phyloP scores from a whole-genome alignment of 2,888 invertebrate genomes.

The Andrena chrysosceles region DNA sequence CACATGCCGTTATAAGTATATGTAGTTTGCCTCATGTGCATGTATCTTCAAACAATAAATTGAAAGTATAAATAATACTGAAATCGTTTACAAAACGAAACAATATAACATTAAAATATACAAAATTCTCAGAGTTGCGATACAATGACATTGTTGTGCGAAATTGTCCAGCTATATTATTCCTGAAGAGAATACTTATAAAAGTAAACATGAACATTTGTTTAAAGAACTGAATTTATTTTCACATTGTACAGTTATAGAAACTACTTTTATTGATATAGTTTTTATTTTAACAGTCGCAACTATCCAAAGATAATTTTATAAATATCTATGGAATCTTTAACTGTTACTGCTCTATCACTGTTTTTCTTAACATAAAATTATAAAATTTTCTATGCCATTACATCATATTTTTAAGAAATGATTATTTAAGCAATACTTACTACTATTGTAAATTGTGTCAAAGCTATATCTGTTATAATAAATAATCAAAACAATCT shows the following conservation, averaged over 20 bases:
- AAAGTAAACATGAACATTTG: constrained; percentile 45
- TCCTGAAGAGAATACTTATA: constrained; percentile 22
- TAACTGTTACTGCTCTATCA: constrained; percentile 64
- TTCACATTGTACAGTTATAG: constrained; percentile 49
- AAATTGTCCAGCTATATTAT: constrained; percentile 32
- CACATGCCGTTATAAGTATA: constrained; percentile 67
- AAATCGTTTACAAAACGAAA: constrained; percentile 49
- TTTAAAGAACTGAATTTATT: constrained; percentile 58
- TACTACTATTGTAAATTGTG: constrained; percentile 80
- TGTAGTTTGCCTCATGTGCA: constrained; percentile 80
- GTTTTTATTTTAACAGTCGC: constrained; percentile 54
- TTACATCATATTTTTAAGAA: constrained; percentile 71
- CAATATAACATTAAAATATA: constrained; percentile 37
- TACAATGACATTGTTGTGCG: constrained; percentile 24
- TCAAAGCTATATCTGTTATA: constrained; percentile 74
- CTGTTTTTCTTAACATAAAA: constrained; percentile 43
- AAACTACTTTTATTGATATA: constrained; percentile 49
- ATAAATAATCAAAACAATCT: constrained; percentile 47
- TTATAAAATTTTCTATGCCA: constrained; percentile 67
- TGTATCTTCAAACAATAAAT: constrained; percentile 79
- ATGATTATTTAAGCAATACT: constrained; percentile 69
- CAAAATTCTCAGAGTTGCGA: constrained; percentile 46
- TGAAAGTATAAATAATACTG: constrained; percentile 66
- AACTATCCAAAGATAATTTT: constrained; percentile 45
- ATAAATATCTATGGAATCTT: constrained; percentile 38